These are phyloP conservation scores for Macquaria australasica DNA, from an alignment of 2,113 vertebrate species.

Conservation along the genomic window DNA sequence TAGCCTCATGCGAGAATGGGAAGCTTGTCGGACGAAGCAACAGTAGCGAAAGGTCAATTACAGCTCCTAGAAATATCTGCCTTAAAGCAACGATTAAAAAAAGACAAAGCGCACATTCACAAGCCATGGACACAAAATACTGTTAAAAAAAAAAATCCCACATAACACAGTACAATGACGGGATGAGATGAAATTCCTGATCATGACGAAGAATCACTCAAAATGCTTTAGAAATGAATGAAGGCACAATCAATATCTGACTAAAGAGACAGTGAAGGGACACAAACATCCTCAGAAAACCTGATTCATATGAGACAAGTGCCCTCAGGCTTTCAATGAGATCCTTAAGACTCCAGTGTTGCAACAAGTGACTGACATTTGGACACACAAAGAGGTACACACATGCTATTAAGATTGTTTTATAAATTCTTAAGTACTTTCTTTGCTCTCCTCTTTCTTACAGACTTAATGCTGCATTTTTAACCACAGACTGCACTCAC, in stretches of 20 bases:
- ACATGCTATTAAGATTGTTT: conserved; percentile 27
- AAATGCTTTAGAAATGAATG: not conserved
- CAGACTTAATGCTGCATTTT: conserved; percentile 10
- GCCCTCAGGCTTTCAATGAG: conserved; percentile 46
- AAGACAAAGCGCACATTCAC: not conserved
- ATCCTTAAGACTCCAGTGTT: conserved; percentile 24
- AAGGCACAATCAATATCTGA: conserved; percentile 19
- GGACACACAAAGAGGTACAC: conserved; percentile 27
- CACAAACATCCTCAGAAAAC: conserved; percentile 25
- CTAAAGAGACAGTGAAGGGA: not conserved
- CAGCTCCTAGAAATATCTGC: not conserved
- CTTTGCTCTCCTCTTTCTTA: conserved; percentile 3
- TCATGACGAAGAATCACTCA: not conserved
- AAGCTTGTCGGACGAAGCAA: too few species aligned
- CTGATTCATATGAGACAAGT: conserved; percentile 41
- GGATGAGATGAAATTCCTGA: not conserved
- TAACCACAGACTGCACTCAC: not conserved
- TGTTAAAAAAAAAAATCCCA: not conserved
- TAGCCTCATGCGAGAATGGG: too few species aligned
- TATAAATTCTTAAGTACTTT: conserved; percentile 34
- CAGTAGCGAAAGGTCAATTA: too few species aligned
- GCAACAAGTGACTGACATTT: conserved; percentile 13
- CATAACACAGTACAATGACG: not conserved
- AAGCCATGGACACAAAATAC: not conserved
- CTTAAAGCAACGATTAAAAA: not conserved